Conservation (phyloP, 2,113 vertebrate species). For the Periophthalmus modestus region DNA sequence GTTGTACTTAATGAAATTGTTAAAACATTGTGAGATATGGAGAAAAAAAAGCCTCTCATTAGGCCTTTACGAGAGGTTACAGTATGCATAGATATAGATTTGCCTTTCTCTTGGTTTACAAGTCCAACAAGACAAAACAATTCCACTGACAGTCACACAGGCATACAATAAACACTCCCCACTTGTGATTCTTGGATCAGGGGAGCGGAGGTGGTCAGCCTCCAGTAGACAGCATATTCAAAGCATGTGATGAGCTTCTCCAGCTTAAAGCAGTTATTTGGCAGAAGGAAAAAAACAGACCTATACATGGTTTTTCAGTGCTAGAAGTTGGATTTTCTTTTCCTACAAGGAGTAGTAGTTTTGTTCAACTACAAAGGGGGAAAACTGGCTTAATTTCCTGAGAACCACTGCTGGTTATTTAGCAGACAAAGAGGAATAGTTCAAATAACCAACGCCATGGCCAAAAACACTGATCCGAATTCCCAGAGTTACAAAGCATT, state of each 20-base stretch:
- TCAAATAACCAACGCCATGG: constrained; percentile 88
- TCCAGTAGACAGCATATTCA: constrained; percentile 87
- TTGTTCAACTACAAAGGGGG: constrained; percentile 69
- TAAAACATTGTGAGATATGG: constrained; percentile 79
- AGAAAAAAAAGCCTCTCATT: constrained; percentile 75
- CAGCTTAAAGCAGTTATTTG: constrained; percentile 96
- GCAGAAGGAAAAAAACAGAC: constrained; percentile 92
- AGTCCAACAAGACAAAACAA: constrained; percentile 76
- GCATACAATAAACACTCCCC: constrained; percentile 59
- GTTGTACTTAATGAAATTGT: constrained; percentile 78
- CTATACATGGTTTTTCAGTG: constrained; percentile 92
- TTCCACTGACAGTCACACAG: constrained; percentile 79
- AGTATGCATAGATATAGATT: constrained; percentile 98
- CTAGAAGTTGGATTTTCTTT: constrained; percentile 92
- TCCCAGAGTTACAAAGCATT: constrained; percentile 99
- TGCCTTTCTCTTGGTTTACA: constrained; percentile 83
- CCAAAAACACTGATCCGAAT: constrained; percentile 97
- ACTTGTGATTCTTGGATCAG: constrained; percentile 55
- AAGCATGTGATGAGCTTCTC: constrained; percentile 91
- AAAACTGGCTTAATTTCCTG: constrained; percentile 96
- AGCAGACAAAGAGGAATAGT: constrained; percentile 91
- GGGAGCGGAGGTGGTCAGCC: constrained; percentile 68
- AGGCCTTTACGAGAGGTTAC: constrained; percentile 88
- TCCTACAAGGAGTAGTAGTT: constrained; percentile 88
- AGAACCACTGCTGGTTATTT: constrained; percentile 99